Conservation (phyloP, 2,888 invertebrate genomes). For the Coenonympha arcania region DNA sequence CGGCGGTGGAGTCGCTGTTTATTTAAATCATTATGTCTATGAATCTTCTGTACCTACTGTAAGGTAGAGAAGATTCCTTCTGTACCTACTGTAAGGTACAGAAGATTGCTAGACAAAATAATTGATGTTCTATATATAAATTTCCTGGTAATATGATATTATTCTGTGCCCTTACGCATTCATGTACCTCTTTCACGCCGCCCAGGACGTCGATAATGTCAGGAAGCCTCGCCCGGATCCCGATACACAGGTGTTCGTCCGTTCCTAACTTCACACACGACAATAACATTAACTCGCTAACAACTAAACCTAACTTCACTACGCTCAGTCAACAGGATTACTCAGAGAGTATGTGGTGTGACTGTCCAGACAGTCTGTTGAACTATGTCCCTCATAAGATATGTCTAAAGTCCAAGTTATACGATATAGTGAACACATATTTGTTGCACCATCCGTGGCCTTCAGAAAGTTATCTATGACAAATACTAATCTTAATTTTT, state of each 20-base stretch:
- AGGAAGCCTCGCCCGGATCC: slow-evolving; percentile 67
- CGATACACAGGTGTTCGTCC: slow-evolving; percentile 68
- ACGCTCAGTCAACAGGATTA: slow-evolving; percentile 36
- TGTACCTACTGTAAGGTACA: no score
- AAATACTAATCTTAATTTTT: not conserved
- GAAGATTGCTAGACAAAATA: no score
- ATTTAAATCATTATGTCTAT: no score
- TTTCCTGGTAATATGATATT: no score
- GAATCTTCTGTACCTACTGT: no score
- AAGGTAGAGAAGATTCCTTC: no score
- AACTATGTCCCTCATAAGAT: slow-evolving; percentile 55
- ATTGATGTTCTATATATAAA: no score
- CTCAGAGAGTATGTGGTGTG: slow-evolving; percentile 46
- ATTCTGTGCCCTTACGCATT: no score
- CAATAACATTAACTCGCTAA: not conserved
- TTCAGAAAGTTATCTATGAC: slow-evolving; percentile 58
- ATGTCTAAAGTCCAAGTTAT: slow-evolving; percentile 54
- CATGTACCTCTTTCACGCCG: slow-evolving; percentile 45
- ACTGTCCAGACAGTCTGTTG: slow-evolving; percentile 53
- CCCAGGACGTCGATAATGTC: slow-evolving; percentile 67
- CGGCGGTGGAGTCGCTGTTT: no score
- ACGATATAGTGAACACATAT: slow-evolving; percentile 46
- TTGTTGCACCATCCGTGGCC: slow-evolving; percentile 57
- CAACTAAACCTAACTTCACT: not conserved
- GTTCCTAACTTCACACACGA: slow-evolving; percentile 28